Conservation (phyloP, 2,113 vertebrate species). For the Ammodytes marinus region DNA sequence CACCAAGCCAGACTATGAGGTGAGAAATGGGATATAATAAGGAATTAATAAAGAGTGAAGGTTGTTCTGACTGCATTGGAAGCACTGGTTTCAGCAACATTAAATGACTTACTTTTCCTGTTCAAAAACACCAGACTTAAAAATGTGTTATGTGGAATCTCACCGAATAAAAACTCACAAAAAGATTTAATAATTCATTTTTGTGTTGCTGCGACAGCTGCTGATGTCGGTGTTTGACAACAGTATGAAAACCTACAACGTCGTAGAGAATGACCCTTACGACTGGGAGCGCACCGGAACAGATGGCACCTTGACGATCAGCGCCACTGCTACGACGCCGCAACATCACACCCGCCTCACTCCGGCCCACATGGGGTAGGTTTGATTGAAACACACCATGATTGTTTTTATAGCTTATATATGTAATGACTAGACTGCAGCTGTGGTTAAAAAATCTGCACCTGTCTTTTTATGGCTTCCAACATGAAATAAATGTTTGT, state of each 20-base stretch:
- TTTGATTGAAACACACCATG: background rate
- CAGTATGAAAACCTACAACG: conserved; percentile 95
- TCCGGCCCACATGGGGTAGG: conserved; percentile 94
- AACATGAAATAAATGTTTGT: background rate
- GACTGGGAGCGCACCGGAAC: conserved; percentile 96
- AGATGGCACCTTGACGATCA: conserved; percentile 92
- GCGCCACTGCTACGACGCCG: conserved; percentile 90
- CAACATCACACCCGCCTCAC: conserved; percentile 96
- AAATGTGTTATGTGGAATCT: background rate
- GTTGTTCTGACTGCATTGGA: background rate
- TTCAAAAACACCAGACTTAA: too few species aligned
- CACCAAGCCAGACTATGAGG: conserved; percentile 98
- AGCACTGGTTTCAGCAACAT: background rate
- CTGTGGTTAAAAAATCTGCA: background rate
- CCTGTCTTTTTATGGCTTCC: background rate
- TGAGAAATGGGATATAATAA: conserved; percentile 60
- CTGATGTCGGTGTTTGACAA: conserved; percentile 97
- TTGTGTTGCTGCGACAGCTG: conserved; percentile 84
- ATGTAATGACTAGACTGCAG: background rate
- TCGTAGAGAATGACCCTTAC: conserved; percentile 95
- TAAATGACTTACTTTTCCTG: too few species aligned
- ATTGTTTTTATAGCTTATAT: too few species aligned
- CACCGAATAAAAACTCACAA: background rate
- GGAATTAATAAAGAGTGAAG: background rate
- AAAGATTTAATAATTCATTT: background rate